These are phyloP conservation scores for Nematopogon swammerdamellus DNA, from an alignment of 2,888 invertebrate genomes.

Conservation along the genomic window DNA sequence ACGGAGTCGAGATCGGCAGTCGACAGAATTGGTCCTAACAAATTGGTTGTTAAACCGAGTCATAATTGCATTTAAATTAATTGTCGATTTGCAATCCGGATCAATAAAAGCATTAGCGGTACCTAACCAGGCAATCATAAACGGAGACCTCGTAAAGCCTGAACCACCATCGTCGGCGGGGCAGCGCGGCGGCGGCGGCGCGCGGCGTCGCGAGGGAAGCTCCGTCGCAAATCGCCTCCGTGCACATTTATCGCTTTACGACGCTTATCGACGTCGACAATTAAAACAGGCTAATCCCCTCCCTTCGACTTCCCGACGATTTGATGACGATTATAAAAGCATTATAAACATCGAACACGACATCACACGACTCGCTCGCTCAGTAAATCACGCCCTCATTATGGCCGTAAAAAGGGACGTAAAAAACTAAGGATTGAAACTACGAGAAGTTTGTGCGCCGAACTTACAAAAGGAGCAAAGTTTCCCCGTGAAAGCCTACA, in stretches of 20 bases:
- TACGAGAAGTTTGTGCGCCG: background rate
- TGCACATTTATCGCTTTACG: too few relatives aligned
- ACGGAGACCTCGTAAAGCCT: background rate
- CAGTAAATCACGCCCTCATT: constrained; percentile 29
- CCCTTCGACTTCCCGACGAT: background rate
- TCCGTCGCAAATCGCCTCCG: background rate
- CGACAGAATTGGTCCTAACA: background rate
- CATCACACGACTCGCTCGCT: constrained; percentile 19
- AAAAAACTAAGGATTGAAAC: constrained; percentile 13
- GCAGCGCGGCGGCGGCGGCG: too few relatives aligned
- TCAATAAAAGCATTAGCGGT: background rate
- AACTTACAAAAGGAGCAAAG: background rate
- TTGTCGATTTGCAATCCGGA: background rate
- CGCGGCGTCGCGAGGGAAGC: background rate
- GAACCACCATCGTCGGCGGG: background rate
- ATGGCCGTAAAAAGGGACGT: constrained; percentile 23
- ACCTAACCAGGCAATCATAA: background rate
- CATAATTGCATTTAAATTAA: background rate
- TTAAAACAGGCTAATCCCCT: background rate
- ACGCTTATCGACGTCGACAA: background rate
- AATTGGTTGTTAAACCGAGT: background rate
- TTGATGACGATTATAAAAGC: constrained; percentile 24
- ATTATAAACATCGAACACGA: constrained; percentile 20
- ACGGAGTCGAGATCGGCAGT: too few relatives aligned
- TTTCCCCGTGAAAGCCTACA: background rate